Evolutionary conservation across 2,113 vertebrate species (phyloP), one percentile per base, ranked within the genome.

Genomic region (Campylomormyrus tamandua): DNA sequence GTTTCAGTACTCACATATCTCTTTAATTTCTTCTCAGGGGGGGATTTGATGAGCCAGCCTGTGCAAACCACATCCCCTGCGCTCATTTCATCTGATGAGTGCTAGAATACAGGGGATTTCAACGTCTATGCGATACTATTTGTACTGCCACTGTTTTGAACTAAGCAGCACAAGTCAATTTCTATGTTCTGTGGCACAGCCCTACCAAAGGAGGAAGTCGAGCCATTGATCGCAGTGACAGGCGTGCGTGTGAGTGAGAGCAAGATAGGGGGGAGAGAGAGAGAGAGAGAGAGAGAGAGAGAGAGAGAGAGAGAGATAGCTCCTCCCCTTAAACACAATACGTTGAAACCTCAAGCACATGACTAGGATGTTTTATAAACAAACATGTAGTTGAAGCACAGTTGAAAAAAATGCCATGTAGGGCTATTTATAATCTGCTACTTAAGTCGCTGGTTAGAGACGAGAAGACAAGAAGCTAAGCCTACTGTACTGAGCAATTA

Each of bases 1-100:
- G 90, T 87, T 89, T 90, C 90, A 53, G 90, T 95, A 99, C 98
- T 99, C 96, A 99, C 98, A 93, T 98, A 99, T 97, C 98, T 96
- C 95, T 98, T 99, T 50, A 99, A 96, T 94, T 99, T 99, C 95
- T 97, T 98, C 95, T 99, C 98, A 4, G 98, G 98, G 92, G 98
- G 98, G 46, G 98, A 99, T 96, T 99, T 99, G 94, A 99, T 97
- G 91, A 99, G 97, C 98, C 98, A 99, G 93, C 98, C 98, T 10
- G 95, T 97, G 95, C 97, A 98, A 91, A 99, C 98, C 85, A 98
- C 96, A 95, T 98, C 98, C 93, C 97, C 98, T 24, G 97, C 92
- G 94, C 98, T 99, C 98, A 99, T 99, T 92, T 95, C 97, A 95
- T 94, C 95, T 89, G 90, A 77, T 89, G 90, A 49, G 87, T 91